Conservation (phyloP, 2,888 invertebrate species). For the Rotaria magnacalcarata region DNA sequence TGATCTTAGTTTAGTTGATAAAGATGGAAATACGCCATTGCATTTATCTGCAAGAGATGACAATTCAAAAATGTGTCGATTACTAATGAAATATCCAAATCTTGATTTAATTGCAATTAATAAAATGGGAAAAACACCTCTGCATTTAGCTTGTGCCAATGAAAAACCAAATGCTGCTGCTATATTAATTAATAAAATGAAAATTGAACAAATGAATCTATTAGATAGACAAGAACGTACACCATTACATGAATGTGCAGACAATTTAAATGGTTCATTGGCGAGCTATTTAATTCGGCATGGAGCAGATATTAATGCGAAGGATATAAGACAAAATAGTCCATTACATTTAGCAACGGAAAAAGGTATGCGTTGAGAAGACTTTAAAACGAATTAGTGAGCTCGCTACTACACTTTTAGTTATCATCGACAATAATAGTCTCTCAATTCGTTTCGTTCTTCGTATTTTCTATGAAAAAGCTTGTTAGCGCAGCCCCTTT, state of each 20-base stretch:
- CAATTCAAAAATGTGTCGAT: slow-evolving; percentile 1
- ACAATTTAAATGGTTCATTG: neutral
- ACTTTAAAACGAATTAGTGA: too few species aligned
- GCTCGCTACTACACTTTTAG: too few species aligned
- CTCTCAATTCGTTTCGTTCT: too few species aligned
- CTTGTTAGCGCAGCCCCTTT: too few species aligned
- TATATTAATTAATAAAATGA: slow-evolving; percentile 7
- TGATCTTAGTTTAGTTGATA: neutral
- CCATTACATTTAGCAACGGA: neutral
- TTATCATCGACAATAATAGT: too few species aligned
- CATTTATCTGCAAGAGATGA: slow-evolving; percentile 19
- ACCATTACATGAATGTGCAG: slow-evolving; percentile 30
- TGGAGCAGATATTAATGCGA: neutral
- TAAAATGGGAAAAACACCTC: slow-evolving; percentile 14
- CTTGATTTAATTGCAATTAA: neutral
- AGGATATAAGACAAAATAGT: neutral
- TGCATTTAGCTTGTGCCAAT: slow-evolving; percentile 30
- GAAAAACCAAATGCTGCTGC: slow-evolving; percentile 5
- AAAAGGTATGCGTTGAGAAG: neutral
- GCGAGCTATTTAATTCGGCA: slow-evolving; percentile 14
- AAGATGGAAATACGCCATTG: slow-evolving; percentile 3
- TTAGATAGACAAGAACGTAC: slow-evolving; percentile 12
- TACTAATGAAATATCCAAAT: neutral
- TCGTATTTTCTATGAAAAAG: too few species aligned
- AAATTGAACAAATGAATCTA: neutral